Evolutionary conservation across 2,888 invertebrate genomes (phyloP).

Genomic region (Nyleta sp.): DNA sequence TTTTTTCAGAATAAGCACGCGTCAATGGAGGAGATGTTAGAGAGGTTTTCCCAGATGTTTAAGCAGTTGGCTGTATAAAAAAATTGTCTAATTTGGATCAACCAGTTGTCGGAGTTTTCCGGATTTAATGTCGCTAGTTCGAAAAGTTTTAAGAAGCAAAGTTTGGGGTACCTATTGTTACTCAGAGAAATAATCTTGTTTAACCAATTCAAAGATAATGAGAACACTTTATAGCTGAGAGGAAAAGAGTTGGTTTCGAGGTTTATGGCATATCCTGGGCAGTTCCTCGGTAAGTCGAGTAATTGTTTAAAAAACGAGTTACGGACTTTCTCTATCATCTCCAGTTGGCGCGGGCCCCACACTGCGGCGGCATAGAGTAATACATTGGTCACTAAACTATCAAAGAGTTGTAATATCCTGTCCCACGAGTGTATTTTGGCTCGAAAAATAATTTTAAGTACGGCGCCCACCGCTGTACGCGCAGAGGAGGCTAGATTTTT

Average conservation of each 20-base stretch:
- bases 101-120: background rate
- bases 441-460: background rate
- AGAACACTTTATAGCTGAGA: too few species aligned
- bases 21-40: background rate
- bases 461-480: background rate
- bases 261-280: too few species aligned
- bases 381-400: background rate
- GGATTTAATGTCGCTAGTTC: background rate
- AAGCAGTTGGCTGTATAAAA: background rate
- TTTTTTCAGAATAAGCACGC: background rate
- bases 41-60: background rate
- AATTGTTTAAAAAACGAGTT: background rate
- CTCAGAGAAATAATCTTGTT: too few species aligned
- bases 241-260: too few species aligned
- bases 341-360: background rate
- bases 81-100: conserved; percentile 1
- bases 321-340: background rate
- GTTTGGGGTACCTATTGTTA: background rate
- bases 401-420: background rate
- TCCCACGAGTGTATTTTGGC: background rate
- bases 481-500: background rate
- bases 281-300: too few species aligned
- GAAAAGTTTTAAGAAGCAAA: background rate
- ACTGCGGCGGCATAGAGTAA: background rate
- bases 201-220: too few species aligned